These are phyloP conservation scores for Leptinotarsa undecemlineata DNA, from an alignment of 1,140 invertebrate species.

Conservation along the genomic window DNA sequence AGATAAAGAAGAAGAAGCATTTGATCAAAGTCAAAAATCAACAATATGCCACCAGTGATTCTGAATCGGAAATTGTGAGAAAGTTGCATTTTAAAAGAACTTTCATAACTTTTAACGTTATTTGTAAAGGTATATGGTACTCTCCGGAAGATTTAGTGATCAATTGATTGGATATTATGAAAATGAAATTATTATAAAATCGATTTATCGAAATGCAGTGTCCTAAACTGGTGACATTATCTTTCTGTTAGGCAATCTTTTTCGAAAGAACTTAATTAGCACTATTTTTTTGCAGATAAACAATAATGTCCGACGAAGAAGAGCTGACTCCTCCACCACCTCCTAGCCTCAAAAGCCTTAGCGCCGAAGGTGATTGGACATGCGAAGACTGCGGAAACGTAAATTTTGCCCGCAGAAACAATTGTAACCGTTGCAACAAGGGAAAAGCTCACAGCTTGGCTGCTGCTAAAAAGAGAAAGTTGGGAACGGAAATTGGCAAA, in stretches of 20 bases:
- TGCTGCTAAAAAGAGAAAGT: slow-evolving; percentile 75
- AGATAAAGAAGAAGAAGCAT: too few species aligned
- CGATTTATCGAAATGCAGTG: neutral
- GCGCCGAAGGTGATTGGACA: slow-evolving; percentile 61
- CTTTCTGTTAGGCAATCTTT: neutral
- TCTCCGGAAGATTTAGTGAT: slow-evolving; percentile 25
- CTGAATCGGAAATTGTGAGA: neutral
- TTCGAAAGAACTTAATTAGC: neutral
- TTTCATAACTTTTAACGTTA: neutral
- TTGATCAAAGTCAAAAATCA: neutral
- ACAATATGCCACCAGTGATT: neutral
- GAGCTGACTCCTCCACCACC: slow-evolving; percentile 45
- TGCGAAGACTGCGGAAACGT: slow-evolving; percentile 83
- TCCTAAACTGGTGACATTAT: slow-evolving; percentile 4
- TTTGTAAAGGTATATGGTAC: slow-evolving; percentile 26
- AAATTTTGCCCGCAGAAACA: slow-evolving; percentile 87
- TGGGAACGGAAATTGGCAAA: slow-evolving; percentile 97
- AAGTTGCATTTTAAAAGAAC: neutral
- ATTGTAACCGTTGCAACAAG: slow-evolving; percentile 91
- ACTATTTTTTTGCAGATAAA: slow-evolving; percentile 14
- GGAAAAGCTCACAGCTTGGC: slow-evolving; percentile 58
- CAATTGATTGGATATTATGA: slow-evolving; percentile 19
- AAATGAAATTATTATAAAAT: neutral
- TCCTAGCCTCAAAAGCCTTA: slow-evolving; percentile 33
- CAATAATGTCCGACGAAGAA: slow-evolving; percentile 11